A percentile compares a stretch with the other conserved stretches of the same genome.
Conservation (phyloP, 2,888 invertebrate genomes). For the Mesodorylaimus sp. region DNA sequence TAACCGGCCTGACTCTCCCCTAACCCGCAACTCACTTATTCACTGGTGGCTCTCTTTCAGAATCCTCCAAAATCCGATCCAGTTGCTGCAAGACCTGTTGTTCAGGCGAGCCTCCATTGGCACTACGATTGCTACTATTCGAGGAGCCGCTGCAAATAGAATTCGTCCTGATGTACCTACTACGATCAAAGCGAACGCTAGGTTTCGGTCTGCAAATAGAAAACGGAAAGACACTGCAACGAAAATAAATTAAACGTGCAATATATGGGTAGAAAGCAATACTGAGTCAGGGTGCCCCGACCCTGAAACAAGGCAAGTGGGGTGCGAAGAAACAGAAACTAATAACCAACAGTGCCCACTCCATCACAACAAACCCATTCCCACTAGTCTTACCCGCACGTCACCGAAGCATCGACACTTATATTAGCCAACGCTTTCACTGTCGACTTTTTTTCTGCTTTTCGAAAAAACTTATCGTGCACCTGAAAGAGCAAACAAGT, state of each 20-base stretch:
- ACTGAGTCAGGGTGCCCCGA: no score
- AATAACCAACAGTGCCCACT: no score
- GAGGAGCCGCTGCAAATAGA: not conserved
- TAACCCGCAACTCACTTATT: not conserved
- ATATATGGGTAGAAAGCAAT: no score
- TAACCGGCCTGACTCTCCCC: not conserved
- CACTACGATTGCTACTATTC: not conserved
- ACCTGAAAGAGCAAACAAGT: conserved; percentile 2
- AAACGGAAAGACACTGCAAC: no score
- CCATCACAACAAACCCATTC: no score
- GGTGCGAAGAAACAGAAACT: no score
- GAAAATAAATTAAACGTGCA: no score
- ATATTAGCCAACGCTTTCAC: conserved; percentile 7
- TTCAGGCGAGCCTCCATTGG: not conserved
- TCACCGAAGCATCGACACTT: not conserved
- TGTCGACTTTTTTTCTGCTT: conserved; percentile 5
- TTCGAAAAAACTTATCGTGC: conserved; percentile 7
- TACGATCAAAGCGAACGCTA: no score
- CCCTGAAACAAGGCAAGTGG: no score
- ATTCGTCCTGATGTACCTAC: no score
- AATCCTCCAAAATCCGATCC: conserved; percentile 3
- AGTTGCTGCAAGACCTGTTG: conserved; percentile 7
- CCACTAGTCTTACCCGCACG: no score
- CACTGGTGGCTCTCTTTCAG: not conserved
- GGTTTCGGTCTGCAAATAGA: no score